Percentiles rank a stretch among this genome's conserved stretches.
phyloP scores from a whole-genome alignment of 2,797 vertebrate genomes.

The Prunella strophiata region DNA sequence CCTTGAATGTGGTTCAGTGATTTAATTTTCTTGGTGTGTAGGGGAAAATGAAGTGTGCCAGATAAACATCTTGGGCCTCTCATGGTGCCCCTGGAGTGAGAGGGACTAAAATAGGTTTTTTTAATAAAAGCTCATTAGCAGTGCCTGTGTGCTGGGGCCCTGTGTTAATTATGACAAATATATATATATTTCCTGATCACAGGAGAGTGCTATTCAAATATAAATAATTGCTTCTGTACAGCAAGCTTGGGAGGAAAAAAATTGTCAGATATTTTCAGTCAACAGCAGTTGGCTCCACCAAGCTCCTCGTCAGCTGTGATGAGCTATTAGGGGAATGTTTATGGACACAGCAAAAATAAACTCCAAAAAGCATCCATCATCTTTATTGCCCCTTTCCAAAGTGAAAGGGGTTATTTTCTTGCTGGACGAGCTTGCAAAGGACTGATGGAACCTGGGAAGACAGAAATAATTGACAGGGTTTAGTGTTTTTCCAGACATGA shows the following conservation, averaged over 20 bases:
- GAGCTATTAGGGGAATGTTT: slow-evolving; percentile 31
- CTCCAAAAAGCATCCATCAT: slow-evolving; percentile 49
- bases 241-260: background rate
- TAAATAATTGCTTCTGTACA: background rate
- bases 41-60: background rate
- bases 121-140: slow-evolving; percentile 6
- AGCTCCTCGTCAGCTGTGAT: slow-evolving; percentile 28
- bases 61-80: background rate
- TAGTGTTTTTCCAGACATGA: background rate
- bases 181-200: background rate
- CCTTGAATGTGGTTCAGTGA: background rate
- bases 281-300: slow-evolving; percentile 1
- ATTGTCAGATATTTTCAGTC: background rate
- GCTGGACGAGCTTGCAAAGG: background rate
- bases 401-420: background rate
- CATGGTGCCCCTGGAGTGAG: background rate
- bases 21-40: background rate
- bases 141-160: rapidly evolving
- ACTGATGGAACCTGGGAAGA: background rate
- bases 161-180: background rate
- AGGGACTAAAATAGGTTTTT: background rate
- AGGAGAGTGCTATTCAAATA: slow-evolving; percentile 9
- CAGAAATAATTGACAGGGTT: background rate
- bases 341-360: slow-evolving; percentile 4
- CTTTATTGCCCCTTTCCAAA: slow-evolving; percentile 29